Evolutionary conservation across 2,797 vertebrate genomes (phyloP).

Genomic region (Octomys mimax): DNA sequence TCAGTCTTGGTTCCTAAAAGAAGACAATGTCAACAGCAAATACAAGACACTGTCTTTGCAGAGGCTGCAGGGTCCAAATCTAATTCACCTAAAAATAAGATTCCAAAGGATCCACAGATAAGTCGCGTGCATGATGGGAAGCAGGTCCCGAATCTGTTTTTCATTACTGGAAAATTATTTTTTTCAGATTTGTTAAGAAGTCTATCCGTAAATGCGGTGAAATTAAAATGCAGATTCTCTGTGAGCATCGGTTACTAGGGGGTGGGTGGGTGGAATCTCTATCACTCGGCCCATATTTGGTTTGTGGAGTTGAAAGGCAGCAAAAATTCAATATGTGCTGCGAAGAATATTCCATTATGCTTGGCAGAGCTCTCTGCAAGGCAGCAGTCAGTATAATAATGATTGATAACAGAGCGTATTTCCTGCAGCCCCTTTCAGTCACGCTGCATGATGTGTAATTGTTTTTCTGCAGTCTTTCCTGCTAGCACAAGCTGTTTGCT

Average conservation of each 20-base stretch:
- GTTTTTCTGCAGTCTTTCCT: background rate
- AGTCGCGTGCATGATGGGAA: background rate
- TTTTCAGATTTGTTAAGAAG: background rate
- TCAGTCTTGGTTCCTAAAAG: constrained; percentile 25
- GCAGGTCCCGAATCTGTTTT: background rate
- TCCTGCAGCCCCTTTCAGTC: background rate
- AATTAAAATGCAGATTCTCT: constrained; percentile 54
- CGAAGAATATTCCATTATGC: constrained; percentile 59
- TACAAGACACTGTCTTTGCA: background rate
- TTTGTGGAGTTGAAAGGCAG: constrained; percentile 41
- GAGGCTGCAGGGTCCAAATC: background rate
- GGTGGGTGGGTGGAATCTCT: background rate
- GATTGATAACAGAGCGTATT: background rate
- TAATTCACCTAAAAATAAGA: background rate
- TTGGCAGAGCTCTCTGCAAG: constrained; percentile 8
- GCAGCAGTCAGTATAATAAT: background rate
- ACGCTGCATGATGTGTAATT: background rate
- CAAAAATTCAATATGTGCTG: constrained; percentile 42
- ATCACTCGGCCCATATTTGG: background rate
- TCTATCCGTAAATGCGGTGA: background rate
- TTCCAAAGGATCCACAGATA: background rate
- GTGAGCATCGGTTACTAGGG: background rate
- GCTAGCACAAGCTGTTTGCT: background rate
- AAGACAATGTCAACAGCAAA: background rate
- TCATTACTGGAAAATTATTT: background rate